phyloP scores from a whole-genome alignment of 2,797 vertebrate species.

The Spinibarbus caldwelli region DNA sequence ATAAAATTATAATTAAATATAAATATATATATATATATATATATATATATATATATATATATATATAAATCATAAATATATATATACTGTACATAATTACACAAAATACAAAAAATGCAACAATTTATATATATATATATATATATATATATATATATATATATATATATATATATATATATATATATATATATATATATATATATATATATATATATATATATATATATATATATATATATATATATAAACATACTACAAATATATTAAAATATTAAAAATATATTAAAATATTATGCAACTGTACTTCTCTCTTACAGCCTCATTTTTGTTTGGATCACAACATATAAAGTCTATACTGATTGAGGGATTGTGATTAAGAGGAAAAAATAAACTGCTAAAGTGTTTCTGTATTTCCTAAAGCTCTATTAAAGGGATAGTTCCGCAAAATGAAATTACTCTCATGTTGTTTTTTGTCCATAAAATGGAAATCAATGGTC shows the following conservation, averaged over 20 bases:
- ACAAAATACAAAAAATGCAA: background rate
- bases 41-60: too few species aligned
- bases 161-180: too few species aligned
- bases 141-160: too few species aligned
- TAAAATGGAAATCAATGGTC: background rate
- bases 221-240: too few species aligned
- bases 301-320: background rate
- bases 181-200: too few species aligned
- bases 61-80: too few species aligned
- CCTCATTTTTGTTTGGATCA: background rate
- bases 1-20: too few species aligned
- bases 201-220: too few species aligned
- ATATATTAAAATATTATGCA: background rate
- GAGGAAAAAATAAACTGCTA: background rate
- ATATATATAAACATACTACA: background rate
- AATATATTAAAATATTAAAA: background rate
- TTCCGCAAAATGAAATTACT: background rate
- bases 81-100: background rate
- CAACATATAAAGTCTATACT: background rate
- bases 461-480: background rate
- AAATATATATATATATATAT: too few species aligned
- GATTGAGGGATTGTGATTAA: background rate
- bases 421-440: background rate
- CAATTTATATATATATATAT: too few species aligned
- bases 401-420: background rate